Percentiles rank a stretch among this genome's conserved stretches.
These are phyloP conservation scores for Neostethus bicornis DNA, from an alignment of 2,797 vertebrate species.

Conservation along the genomic window DNA sequence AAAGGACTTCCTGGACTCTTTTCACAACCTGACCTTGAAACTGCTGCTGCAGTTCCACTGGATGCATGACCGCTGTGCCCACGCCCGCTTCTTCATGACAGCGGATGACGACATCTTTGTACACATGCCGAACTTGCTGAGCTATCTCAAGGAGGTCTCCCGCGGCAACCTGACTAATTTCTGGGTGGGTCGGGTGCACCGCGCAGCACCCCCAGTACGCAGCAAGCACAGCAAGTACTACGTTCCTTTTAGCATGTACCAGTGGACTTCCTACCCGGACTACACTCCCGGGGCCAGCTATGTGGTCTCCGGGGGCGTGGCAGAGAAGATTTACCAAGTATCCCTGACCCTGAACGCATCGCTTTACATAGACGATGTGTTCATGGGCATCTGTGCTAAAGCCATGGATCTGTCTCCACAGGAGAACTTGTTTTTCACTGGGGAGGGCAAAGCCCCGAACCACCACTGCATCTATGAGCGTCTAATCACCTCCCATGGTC, in stretches of 20 bases:
- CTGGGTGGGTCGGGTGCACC: constrained; percentile 92
- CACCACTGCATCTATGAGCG: constrained; percentile 92
- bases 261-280: constrained; percentile 90
- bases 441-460: constrained; percentile 90
- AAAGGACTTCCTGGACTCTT: constrained; percentile 92
- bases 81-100: constrained; percentile 93
- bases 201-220: constrained; percentile 87
- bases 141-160: constrained; percentile 84
- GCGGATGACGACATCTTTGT: constrained; percentile 96
- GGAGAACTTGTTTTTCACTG: constrained; percentile 89
- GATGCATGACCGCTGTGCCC: constrained; percentile 87
- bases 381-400: constrained; percentile 95
- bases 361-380: constrained; percentile 96
- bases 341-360: constrained; percentile 90
- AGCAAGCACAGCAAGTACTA: constrained; percentile 92
- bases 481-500: constrained; percentile 97
- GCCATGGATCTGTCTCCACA: constrained; percentile 87
- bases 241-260: constrained; percentile 90
- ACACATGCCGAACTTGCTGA: constrained; percentile 92
- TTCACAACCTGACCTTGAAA: constrained; percentile 96
- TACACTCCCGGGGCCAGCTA: constrained; percentile 95
- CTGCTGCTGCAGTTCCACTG: constrained; percentile 93
- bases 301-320: constrained; percentile 89
- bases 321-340: constrained; percentile 87
- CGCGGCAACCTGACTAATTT: constrained; percentile 80